Percentiles rank a stretch among this genome's conserved stretches.
These are phyloP conservation scores for Cryptocephalus primarius DNA, from an alignment of 2,888 invertebrate species.

Conservation along the genomic window DNA sequence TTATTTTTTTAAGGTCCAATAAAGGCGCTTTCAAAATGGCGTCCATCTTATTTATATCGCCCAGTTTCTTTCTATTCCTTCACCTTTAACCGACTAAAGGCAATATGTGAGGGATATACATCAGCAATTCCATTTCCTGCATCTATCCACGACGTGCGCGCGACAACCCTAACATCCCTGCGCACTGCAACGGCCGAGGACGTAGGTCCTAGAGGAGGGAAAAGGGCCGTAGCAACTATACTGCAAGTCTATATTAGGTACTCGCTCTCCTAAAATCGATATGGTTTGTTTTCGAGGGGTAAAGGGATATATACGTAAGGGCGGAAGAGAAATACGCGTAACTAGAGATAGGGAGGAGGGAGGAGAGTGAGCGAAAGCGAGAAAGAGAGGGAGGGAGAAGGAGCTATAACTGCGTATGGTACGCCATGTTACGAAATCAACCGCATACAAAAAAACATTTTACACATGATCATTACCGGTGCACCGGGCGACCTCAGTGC, in stretches of 20 bases:
- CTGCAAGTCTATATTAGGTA: conserved; percentile 35
- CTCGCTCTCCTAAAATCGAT: conserved; percentile 40
- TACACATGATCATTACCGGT: conserved; percentile 31
- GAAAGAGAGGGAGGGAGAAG: background rate
- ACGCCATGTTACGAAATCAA: conserved; percentile 36
- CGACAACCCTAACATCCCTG: conserved; percentile 1
- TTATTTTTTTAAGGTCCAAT: conserved; percentile 30
- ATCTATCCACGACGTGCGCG: conserved; percentile 8
- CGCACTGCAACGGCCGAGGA: conserved; percentile 13
- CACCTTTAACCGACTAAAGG: conserved; percentile 18
- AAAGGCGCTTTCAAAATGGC: conserved; percentile 33
- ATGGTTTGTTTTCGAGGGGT: conserved; percentile 38
- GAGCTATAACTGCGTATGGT: conserved; percentile 30
- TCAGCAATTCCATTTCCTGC: conserved; percentile 23
- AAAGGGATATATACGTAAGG: conserved; percentile 21
- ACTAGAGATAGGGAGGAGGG: conserved; percentile 19
- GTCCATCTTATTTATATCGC: conserved; percentile 31
- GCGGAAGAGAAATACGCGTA: conserved; percentile 30
- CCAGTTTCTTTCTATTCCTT: conserved; percentile 23
- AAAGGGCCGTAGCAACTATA: conserved; percentile 23
- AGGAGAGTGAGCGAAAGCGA: conserved; percentile 6
- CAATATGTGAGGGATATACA: conserved; percentile 29
- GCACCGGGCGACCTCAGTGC: background rate
- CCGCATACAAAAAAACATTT: conserved; percentile 31
- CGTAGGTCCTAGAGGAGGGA: conserved; percentile 20